A percentile compares a stretch with the other conserved stretches of the same genome.
Conservation (phyloP, 1,140 invertebrate species). For the Drosophila biarmipes region DNA sequence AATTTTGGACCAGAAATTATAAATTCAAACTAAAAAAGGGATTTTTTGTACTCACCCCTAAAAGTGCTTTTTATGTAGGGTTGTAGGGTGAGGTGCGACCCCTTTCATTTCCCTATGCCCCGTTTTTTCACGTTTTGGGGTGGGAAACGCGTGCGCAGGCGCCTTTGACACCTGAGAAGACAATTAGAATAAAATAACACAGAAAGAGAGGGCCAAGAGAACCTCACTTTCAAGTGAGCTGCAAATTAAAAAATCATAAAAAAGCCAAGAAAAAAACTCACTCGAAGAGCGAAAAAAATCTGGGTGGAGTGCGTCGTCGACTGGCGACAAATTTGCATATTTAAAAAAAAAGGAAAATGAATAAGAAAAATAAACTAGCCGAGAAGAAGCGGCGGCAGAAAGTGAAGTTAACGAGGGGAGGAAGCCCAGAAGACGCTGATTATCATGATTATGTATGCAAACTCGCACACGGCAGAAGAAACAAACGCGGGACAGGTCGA, state of each 20-base stretch:
- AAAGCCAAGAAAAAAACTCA: slow-evolving; percentile 32
- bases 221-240: slow-evolving; percentile 63
- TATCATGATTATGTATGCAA: slow-evolving; percentile 78
- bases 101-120: background rate
- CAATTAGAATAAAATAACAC: slow-evolving; percentile 52
- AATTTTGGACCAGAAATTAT: slow-evolving; percentile 52
- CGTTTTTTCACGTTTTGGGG: slow-evolving; percentile 20
- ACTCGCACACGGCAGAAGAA: slow-evolving; percentile 44
- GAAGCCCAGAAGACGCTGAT: slow-evolving; percentile 62
- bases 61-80: slow-evolving; percentile 22
- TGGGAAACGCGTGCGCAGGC: slow-evolving; percentile 60
- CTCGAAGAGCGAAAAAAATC: slow-evolving; percentile 48
- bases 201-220: slow-evolving; percentile 9
- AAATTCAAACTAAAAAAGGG: slow-evolving; percentile 61
- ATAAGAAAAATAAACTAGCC: slow-evolving; percentile 22
- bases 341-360: slow-evolving; percentile 35
- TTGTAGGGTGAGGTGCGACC: slow-evolving; percentile 22
- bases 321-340: slow-evolving; percentile 71
- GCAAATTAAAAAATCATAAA: slow-evolving; percentile 80
- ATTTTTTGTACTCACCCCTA: slow-evolving; percentile 30
- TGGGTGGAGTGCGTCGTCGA: slow-evolving; percentile 67
- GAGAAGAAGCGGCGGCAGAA: slow-evolving; percentile 52
- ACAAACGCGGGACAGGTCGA: slow-evolving; percentile 47
- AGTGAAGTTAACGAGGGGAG: slow-evolving; percentile 74
- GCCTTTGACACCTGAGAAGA: slow-evolving; percentile 74